Evolutionary conservation across 2,888 invertebrate species (phyloP).

Genomic region (Meghimatium bilineatum): DNA sequence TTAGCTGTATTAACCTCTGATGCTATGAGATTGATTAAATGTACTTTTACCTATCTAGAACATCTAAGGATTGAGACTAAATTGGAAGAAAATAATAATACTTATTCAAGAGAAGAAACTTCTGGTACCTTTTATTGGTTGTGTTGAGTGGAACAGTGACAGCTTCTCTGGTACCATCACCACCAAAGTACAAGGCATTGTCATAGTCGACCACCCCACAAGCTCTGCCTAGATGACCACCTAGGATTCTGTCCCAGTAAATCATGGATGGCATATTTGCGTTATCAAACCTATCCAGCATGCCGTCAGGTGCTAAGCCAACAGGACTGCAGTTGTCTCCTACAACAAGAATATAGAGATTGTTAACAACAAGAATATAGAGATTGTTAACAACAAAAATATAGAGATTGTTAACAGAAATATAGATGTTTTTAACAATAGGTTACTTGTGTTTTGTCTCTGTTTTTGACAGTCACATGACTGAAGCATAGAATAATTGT

Average conservation of each 20-base stretch:
- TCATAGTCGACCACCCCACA: slow-evolving; percentile 74
- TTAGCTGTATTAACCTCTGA: too few species aligned
- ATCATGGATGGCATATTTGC: slow-evolving; percentile 65
- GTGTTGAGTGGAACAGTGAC: slow-evolving; percentile 74
- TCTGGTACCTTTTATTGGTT: slow-evolving; percentile 51
- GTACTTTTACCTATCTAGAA: not conserved
- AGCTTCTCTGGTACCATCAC: slow-evolving; percentile 74
- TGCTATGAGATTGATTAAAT: too few species aligned
- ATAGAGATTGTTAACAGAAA: too few species aligned
- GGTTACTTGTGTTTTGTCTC: too few species aligned
- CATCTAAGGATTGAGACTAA: not conserved
- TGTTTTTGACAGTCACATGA: too few species aligned
- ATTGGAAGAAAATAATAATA: not conserved
- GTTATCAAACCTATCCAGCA: slow-evolving; percentile 76
- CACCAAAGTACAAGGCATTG: slow-evolving; percentile 75
- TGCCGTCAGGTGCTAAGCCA: slow-evolving; percentile 63
- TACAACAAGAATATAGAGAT: slow-evolving; percentile 29
- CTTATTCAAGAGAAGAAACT: not conserved
- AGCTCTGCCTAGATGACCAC: slow-evolving; percentile 73
- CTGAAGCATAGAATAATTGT: too few species aligned
- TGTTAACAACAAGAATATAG: too few species aligned
- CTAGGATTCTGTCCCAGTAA: slow-evolving; percentile 71
- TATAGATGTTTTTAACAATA: too few species aligned
- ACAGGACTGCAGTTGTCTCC: slow-evolving; percentile 61
- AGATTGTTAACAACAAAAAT: too few species aligned